These are phyloP conservation scores for Doryteuthis pealeii DNA, from an alignment of 1,140 invertebrate genomes.

Conservation along the genomic window DNA sequence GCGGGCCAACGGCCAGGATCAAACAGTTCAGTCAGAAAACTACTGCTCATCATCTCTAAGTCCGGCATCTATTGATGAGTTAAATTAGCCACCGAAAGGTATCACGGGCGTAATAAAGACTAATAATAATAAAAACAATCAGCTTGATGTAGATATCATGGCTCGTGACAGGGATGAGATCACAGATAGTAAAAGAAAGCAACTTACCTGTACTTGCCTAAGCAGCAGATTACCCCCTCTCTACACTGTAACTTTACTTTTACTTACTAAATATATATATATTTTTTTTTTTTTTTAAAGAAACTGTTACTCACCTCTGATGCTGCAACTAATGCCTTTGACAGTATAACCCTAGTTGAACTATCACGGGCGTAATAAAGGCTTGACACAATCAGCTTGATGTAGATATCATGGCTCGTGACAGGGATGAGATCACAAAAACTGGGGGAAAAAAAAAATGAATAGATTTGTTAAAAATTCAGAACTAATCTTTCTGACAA, in stretches of 20 bases:
- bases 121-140: slow-evolving; percentile 84
- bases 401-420: slow-evolving; percentile 86
- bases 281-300: not conserved
- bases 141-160: slow-evolving; percentile 92
- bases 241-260: too few species aligned
- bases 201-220: too few species aligned
- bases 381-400: slow-evolving; percentile 87
- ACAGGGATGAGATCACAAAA: slow-evolving; percentile 77
- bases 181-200: slow-evolving; percentile 68
- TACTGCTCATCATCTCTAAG: too few species aligned
- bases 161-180: slow-evolving; percentile 78
- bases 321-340: slow-evolving; percentile 59
- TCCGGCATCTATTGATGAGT: too few species aligned
- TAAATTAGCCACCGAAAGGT: too few species aligned
- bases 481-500: too few species aligned
- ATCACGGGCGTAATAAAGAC: slow-evolving; percentile 80
- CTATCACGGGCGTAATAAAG: slow-evolving; percentile 80
- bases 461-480: not conserved
- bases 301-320: slow-evolving; percentile 48
- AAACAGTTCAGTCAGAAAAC: too few species aligned
- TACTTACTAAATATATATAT: too few species aligned
- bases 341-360: slow-evolving; percentile 65
- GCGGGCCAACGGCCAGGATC: too few species aligned
- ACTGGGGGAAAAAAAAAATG: slow-evolving; percentile 60
- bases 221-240: too few species aligned